Evolutionary conservation across 2,113 vertebrate genomes (phyloP).

Genomic region (Protomyctophum bolini): DNA sequence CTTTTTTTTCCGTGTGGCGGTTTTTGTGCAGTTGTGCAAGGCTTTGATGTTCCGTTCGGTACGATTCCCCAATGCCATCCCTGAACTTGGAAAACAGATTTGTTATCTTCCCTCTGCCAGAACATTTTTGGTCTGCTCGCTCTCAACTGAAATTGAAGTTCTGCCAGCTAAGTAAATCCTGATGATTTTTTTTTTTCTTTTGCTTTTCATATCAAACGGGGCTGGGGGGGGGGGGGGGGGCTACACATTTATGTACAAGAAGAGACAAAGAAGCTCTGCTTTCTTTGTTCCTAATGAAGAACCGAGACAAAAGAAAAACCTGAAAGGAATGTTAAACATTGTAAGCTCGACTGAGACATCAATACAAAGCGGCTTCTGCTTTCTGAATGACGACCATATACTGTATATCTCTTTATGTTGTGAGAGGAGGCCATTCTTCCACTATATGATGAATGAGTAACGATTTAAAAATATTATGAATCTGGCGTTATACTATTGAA

Average conservation of each 20-base stretch:
- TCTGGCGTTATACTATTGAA: background rate
- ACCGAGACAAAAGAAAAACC: background rate
- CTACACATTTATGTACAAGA: background rate
- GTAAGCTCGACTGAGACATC: no score
- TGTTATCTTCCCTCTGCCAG: constrained; percentile 25
- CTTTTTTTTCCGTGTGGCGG: no score
- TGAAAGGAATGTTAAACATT: background rate
- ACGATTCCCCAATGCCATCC: constrained; percentile 75
- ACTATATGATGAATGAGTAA: background rate
- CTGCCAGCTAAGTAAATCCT: constrained; percentile 15
- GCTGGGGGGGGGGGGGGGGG: background rate
- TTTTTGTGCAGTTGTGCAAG: constrained; percentile 70
- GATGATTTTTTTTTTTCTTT: background rate
- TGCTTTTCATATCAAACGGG: background rate
- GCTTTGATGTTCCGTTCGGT: constrained; percentile 82
- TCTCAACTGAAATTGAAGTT: constrained; percentile 38
- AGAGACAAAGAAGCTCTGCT: background rate
- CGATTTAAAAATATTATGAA: background rate
- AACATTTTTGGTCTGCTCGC: constrained; percentile 26
- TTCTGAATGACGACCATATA: no score
- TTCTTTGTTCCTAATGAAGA: constrained; percentile 1
- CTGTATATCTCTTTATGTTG: no score
- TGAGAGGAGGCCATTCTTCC: no score
- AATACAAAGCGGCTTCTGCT: no score
- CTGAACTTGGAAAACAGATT: constrained; percentile 74